Evolutionary conservation across 2,888 invertebrate genomes (phyloP), one percentile per base, ranked within the genome.

Genomic region (Netelia melanura): DNA sequence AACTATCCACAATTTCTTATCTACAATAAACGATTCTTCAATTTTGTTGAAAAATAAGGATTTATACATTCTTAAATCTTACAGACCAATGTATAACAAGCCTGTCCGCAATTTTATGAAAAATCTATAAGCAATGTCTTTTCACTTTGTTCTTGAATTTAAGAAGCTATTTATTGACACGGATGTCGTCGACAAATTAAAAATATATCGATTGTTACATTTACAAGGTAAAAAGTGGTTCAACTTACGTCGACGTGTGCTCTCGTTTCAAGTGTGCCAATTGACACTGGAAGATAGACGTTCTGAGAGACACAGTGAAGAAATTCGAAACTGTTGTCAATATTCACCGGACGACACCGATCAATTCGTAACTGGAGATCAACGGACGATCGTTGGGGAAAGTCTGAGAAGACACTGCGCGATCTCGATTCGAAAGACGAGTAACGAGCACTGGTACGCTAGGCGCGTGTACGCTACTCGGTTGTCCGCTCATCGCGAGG

Each of bases 401-500:
- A 43, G 68, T 48, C 44, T 48, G 68, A 77, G 44, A 48, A 58
- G 25, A 17, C 11, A 67, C 11, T 58, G 43, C 56, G 52, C 58
- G 76, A 67, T 76, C 65, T 54, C 56, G 56, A 65, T 65, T 56
- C 65, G 65, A 77, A 56, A 25, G 68, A 17, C 61, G 61, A 23
- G 78, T 54, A 70, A 70, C 30, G 48, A 14, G 14, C 25, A 78
- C 78, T 78, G 78, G 30, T 30, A 48, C 8, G 48, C 14, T 44
- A 68, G 43, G 25, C 77, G 67, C 77, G 68, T 68, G 77, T 77
- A 61, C 21, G 23, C 44, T 30, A 38, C 75, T 11, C 67, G 48
- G 30, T 30, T 23, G 14, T 62, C 72, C 54, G 48, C 67, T 48
- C 43, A 30, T 17, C 75, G 48, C 17, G 23, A 58, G 58, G 58